Conservation (phyloP, 2,888 invertebrate genomes). For the Microctonus aethiopoides region DNA sequence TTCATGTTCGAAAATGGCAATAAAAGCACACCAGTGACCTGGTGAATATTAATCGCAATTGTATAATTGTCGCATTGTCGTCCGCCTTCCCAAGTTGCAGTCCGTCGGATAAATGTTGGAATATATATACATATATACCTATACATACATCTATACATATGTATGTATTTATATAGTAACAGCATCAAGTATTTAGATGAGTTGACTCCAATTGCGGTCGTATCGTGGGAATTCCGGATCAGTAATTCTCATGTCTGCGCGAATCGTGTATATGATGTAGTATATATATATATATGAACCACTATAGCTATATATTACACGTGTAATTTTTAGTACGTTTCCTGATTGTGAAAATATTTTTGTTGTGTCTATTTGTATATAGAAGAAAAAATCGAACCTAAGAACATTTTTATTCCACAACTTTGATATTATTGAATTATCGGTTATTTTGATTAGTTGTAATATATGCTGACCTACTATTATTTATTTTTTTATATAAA, state of each 20-base stretch:
- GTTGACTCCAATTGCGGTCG: conserved; percentile 66
- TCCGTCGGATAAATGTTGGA: conserved; percentile 15
- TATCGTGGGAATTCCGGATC: conserved; percentile 65
- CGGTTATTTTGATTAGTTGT: no score
- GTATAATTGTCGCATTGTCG: background rate
- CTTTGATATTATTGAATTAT: no score
- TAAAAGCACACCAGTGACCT: background rate
- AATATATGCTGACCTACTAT: no score
- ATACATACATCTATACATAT: background rate
- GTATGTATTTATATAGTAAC: background rate
- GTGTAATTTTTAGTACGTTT: no score
- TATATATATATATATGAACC: no score
- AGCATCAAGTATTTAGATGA: conserved; percentile 62
- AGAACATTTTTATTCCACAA: no score
- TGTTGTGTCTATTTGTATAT: no score
- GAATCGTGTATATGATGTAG: no score
- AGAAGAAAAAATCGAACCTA: no score
- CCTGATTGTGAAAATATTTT: no score
- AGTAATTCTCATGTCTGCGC: conserved; percentile 40
- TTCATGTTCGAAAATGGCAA: conserved; percentile 1
- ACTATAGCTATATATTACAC: no score
- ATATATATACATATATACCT: background rate
- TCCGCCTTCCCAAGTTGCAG: background rate
- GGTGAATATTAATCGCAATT: conserved; percentile 4
- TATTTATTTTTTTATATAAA: no score